Evolutionary conservation across 2,888 invertebrate species (phyloP).

Genomic region (Clepsis dumicolana): DNA sequence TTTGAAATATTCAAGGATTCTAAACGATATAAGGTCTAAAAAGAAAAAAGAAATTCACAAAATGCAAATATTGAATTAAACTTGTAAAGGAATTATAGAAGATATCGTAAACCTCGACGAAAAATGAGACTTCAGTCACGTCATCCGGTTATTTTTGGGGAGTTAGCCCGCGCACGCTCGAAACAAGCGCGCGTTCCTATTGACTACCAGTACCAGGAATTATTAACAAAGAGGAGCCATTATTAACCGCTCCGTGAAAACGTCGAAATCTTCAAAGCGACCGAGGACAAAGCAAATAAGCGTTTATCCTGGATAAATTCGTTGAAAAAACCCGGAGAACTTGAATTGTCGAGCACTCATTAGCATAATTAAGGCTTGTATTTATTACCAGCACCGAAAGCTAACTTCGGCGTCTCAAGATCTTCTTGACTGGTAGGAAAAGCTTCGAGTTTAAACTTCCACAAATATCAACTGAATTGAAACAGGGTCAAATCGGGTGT

Average conservation of each 20-base stretch:
- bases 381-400: background rate
- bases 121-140: background rate
- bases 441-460: background rate
- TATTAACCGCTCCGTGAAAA: conserved; percentile 16
- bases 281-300: conserved; percentile 24
- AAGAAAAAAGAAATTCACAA: too few species aligned
- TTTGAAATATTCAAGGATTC: too few species aligned
- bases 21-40: too few species aligned
- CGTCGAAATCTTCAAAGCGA: conserved; percentile 9
- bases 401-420: background rate
- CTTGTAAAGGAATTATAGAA: too few species aligned
- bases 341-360: conserved; percentile 4
- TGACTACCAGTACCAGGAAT: conserved; percentile 10
- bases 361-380: conserved; percentile 5
- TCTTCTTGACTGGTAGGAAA: background rate
- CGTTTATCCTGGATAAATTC: conserved; percentile 17
- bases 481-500: too few species aligned
- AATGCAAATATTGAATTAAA: too few species aligned
- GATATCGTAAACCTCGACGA: too few species aligned
- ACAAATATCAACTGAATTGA: background rate
- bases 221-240: background rate
- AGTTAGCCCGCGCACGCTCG: background rate
- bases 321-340: conserved; percentile 10
- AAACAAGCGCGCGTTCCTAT: background rate
- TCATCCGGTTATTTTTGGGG: background rate